phyloP scores from a whole-genome alignment of 2,797 vertebrate species.

The Bradypodion pumilum region DNA sequence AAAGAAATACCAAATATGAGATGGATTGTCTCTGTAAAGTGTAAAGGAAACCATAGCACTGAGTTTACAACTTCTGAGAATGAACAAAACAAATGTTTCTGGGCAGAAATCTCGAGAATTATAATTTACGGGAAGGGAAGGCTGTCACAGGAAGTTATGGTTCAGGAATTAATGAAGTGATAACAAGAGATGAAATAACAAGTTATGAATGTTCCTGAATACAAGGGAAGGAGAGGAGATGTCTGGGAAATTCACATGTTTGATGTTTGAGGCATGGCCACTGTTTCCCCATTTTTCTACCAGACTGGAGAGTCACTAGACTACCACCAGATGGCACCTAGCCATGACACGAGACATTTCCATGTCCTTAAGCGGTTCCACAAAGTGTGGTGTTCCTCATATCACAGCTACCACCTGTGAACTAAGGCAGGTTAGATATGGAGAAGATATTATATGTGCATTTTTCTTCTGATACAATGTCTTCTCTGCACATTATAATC shows the following conservation, averaged over 20 bases:
- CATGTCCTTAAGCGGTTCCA: background rate
- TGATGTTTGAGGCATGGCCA: background rate
- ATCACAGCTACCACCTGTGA: background rate
- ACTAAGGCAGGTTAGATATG: background rate
- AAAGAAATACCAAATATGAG: too few species aligned
- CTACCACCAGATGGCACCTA: background rate
- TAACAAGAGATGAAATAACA: background rate
- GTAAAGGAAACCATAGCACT: too few species aligned
- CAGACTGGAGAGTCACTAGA: background rate
- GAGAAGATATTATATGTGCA: background rate
- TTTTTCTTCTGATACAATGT: background rate
- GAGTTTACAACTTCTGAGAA: too few species aligned
- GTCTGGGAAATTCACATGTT: background rate
- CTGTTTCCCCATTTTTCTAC: background rate
- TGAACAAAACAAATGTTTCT: too few species aligned
- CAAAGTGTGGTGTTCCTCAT: background rate
- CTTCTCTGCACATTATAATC: background rate
- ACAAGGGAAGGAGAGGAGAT: background rate
- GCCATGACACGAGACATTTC: background rate
- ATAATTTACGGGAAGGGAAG: background rate
- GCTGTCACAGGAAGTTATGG: background rate
- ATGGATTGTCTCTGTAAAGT: too few species aligned
- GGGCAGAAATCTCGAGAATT: background rate
- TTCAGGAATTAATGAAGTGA: background rate
- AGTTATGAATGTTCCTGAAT: background rate